Base-by-base conservation (phyloP, 2,113 vertebrate species). In the Morone saxatilis region DNA sequence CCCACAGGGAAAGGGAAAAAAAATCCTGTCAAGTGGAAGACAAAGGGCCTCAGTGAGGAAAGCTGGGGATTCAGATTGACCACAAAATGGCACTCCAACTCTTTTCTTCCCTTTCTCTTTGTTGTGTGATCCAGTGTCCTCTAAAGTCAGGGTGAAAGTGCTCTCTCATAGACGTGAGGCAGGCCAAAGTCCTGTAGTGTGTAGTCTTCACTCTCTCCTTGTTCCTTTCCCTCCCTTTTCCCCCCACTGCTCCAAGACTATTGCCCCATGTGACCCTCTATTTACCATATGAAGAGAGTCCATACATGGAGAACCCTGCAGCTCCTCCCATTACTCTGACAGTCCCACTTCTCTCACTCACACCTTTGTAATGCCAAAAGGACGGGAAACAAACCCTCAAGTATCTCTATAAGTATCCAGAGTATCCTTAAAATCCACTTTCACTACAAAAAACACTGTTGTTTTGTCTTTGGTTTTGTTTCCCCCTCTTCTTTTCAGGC, bases 181-280 rank as follows among this genome's bases (percentile, higher is more conserved):
- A 83, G 84, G 59, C 76, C 85, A 91, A 91, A 94, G 89, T 93
- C 86, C 80, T 81, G 63, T 57, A 20, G 67, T 71, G 56, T 74
- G 43, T 73, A 53, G 38, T 87, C 40, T 53, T 68, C 48, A 50
- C 69, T 78, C 78, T 76, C 57, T 66, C 61, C 82, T 80, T 84
- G 53, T 86, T 83, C 16, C 66, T 89, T 88, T 88, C 78, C 80
- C 86, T 88, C 86, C 84, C 78, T 86, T 90, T 79, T 67, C 41
- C 61, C 80, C 50, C 43, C 62, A 57, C 71, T 57, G 61, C 80
- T 71, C 57, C 36, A 85, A 82, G 75, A 85, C 81, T 80, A 69
- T 70, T 88, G 81, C 87, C 83, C 89, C 93, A 91, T 82, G 88
- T 94, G 92, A 93, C 90, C 66, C 40, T 82, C 38, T 91, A 57